phyloP scores from a whole-genome alignment of 2,113 vertebrate genomes.

The Nicator chloris region DNA sequence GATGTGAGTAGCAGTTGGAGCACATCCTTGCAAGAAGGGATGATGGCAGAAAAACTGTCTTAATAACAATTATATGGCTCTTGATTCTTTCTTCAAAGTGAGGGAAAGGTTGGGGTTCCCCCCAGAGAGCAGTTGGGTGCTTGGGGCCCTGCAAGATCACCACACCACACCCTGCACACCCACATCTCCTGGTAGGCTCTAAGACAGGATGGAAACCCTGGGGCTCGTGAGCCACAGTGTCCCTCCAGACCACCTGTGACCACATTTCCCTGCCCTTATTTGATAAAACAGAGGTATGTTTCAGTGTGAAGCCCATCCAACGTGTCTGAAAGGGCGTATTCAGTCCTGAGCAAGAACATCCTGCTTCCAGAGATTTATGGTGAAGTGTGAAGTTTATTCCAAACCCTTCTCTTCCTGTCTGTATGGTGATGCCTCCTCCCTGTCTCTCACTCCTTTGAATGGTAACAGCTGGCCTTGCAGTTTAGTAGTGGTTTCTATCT shows the following conservation, averaged over 20 bases:
- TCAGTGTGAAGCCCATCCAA: slow-evolving; percentile 45
- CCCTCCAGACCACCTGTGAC: neutral
- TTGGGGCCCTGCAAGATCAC: neutral
- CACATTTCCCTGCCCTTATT: slow-evolving; percentile 29
- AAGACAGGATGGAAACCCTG: neutral
- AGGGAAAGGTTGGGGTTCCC: neutral
- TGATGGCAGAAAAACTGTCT: neutral
- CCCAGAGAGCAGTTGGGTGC: neutral
- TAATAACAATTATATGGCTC: neutral
- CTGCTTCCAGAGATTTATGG: slow-evolving; percentile 12
- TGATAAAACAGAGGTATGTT: slow-evolving; percentile 52
- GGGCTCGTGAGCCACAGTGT: neutral
- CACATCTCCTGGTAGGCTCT: neutral
- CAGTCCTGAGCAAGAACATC: slow-evolving; percentile 52
- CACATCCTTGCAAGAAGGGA: neutral
- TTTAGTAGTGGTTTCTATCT: slow-evolving; percentile 6
- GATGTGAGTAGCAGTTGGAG: neutral
- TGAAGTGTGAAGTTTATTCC: neutral
- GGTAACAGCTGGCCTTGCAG: neutral
- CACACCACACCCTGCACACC: neutral
- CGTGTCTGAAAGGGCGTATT: neutral
- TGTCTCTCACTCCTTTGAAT: neutral
- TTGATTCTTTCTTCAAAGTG: neutral
- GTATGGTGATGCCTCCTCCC: neutral
- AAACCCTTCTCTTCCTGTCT: neutral